Evolutionary conservation across 2,797 vertebrate genomes (phyloP), one percentile per base, ranked within the genome.

Genomic region (Sebastes variabilis): DNA sequence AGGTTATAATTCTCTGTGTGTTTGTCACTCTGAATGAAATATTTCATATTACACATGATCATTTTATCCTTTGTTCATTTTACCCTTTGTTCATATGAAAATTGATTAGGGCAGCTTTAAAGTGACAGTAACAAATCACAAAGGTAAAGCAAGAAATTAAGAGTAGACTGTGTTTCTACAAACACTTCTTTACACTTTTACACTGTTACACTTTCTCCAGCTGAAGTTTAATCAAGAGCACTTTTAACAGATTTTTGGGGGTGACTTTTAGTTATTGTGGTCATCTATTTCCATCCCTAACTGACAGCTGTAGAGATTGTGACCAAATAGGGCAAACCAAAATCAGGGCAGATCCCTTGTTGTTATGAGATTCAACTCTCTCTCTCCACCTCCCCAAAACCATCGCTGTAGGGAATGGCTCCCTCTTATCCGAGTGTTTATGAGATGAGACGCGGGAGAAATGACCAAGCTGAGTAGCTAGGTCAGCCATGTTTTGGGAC

Each of bases 321-420:
- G 64, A 90, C 80, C 83, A 94, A 93, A 89, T 93, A 92, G 94
- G 90, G 46, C 92, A 90, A 80, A 70, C 36, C 29, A 22, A 65
- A 94, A 93, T 88, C 85, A 94, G 94, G 94, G 46, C 93, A 94
- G 89, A 90, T 94, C 93, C 93, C 92, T 77, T 74, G 93, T 87
- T 92, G 90, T 89, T 24, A 18, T 36, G 62, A 83, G 71, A 68
- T 72, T 75, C 72, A 80, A 22, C 70, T 8, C 76, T 42, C 78
- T 68, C 88, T 55, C 42, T 73, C 66, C 76, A 75, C 61, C 66
- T 67, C 59, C 74, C 77, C 69, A 18, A 84, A 87, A 72, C 64
- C 60, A 66, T 49, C n/a, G 65, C 84, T 81, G 80, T 52, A 25
- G 87, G 85, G 68, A 89, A 77, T 4, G 49, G 24, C 75, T 83